These are phyloP conservation scores for Lutjanus campechanus DNA, from an alignment of 2,797 vertebrate genomes.

Conservation along the genomic window DNA sequence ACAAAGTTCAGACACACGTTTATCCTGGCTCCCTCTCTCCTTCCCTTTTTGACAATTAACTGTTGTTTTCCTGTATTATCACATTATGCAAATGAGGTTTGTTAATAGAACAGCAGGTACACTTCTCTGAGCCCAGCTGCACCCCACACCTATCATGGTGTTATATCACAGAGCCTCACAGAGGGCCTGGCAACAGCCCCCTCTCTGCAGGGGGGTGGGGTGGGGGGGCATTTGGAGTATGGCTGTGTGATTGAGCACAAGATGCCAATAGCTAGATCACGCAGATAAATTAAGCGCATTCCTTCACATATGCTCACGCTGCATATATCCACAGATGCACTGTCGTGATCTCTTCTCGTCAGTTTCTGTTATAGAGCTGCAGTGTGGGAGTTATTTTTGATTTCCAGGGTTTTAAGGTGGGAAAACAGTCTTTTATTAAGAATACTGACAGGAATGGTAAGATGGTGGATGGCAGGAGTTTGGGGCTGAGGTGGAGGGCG, in stretches of 20 bases:
- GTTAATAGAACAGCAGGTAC: constrained; percentile 39
- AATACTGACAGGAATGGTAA: no score
- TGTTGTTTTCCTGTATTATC: constrained; percentile 46
- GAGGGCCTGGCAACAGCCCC: constrained; percentile 2
- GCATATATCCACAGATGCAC: background rate
- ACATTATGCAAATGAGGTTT: constrained; percentile 51
- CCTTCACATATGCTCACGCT: background rate
- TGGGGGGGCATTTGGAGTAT: constrained; percentile 46
- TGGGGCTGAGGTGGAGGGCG: no score
- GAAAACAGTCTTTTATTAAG: no score
- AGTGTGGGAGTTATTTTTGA: background rate
- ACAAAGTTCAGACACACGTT: constrained; percentile 22
- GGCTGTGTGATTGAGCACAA: constrained; percentile 28
- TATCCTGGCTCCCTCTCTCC: background rate
- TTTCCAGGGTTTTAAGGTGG: background rate
- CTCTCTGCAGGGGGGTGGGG: constrained; percentile 27
- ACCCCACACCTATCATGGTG: constrained; percentile 21
- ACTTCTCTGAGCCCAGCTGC: constrained; percentile 40
- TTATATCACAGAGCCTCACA: constrained; percentile 37
- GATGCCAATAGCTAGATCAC: constrained; percentile 2
- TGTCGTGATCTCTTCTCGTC: background rate
- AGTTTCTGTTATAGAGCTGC: background rate
- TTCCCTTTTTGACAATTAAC: constrained; percentile 37
- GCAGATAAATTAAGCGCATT: constrained; percentile 5
- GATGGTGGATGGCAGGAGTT: no score